These are phyloP conservation scores for Lynx canadensis DNA, from an alignment of 2,113 vertebrate species.

Conservation along the genomic window DNA sequence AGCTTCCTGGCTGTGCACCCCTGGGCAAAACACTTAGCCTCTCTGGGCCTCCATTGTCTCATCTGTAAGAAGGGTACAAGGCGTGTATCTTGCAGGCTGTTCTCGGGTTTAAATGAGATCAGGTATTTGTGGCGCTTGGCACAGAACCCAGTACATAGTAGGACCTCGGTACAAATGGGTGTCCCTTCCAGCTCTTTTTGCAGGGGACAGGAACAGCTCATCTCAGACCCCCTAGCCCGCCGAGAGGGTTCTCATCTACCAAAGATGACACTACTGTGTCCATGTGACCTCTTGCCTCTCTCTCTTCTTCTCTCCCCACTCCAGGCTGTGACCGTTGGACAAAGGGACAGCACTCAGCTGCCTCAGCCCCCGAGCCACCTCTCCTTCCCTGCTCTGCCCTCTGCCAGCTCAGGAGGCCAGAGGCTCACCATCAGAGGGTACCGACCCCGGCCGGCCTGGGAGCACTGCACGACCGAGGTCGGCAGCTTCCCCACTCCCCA, in stretches of 20 bases:
- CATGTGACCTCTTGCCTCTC: constrained; percentile 12
- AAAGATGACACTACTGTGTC: not conserved
- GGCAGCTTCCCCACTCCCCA: constrained; percentile 74
- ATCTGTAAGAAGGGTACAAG: not conserved
- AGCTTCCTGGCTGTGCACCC: not conserved
- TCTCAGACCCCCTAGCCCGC: not conserved
- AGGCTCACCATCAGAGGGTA: constrained; percentile 41
- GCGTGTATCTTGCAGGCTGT: not conserved
- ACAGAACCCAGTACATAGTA: not conserved
- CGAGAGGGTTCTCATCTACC: rapidly evolving
- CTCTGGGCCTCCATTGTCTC: not conserved
- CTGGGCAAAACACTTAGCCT: not conserved
- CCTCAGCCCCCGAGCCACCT: constrained; percentile 78
- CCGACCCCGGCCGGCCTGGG: constrained; percentile 31
- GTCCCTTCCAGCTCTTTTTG: not conserved
- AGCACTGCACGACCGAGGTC: not conserved
- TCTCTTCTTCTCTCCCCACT: constrained; percentile 75
- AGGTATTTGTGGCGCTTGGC: not conserved
- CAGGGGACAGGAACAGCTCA: not conserved
- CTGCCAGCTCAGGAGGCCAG: constrained; percentile 78
- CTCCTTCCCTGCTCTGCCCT: constrained; percentile 81
- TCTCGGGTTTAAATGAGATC: not conserved
- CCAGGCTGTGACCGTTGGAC: constrained; percentile 91
- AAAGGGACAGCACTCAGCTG: constrained; percentile 80
- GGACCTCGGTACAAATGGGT: not conserved